Evolutionary conservation across 2,113 vertebrate species (phyloP).

Genomic region (Poeciliopsis occidentalis): DNA sequence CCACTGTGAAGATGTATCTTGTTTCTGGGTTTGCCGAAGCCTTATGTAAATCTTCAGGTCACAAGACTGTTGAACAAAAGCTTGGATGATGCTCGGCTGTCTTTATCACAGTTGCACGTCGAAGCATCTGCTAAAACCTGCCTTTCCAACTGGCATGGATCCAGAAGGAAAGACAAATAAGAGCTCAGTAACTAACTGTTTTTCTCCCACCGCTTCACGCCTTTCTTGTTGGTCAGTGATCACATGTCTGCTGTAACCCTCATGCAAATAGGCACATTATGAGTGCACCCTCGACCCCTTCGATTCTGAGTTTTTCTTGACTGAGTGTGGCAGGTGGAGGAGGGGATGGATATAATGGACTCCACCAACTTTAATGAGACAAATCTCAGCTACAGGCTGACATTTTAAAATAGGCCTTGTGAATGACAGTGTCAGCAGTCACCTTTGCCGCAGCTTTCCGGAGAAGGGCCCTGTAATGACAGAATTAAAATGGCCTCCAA

Average conservation of each 20-base stretch:
- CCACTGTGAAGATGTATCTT: conserved; percentile 45
- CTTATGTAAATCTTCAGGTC: conserved; percentile 67
- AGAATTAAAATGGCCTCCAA: conserved; percentile 78
- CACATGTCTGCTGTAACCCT: conserved; percentile 42
- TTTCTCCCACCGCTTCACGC: conserved; percentile 27
- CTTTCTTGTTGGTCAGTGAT: conserved; percentile 63
- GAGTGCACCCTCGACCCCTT: conserved; percentile 55
- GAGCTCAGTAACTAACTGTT: conserved; percentile 22
- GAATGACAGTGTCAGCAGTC: conserved; percentile 81
- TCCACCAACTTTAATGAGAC: conserved; percentile 79
- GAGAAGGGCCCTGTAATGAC: conserved; percentile 74
- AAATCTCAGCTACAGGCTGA: conserved; percentile 77
- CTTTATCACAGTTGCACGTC: conserved; percentile 30
- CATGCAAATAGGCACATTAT: conserved; percentile 68
- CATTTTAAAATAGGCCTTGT: conserved; percentile 81
- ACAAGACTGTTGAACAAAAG: conserved; percentile 46
- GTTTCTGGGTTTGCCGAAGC: conserved; percentile 43
- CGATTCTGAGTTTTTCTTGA: conserved; percentile 56
- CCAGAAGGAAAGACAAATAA: conserved; percentile 39
- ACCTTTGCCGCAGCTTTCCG: conserved; percentile 77
- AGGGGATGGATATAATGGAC: conserved; percentile 66
- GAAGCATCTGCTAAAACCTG: conserved; percentile 34
- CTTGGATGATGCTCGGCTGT: conserved; percentile 37
- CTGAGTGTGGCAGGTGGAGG: conserved; percentile 67
- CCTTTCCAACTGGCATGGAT: conserved; percentile 40